These are phyloP conservation scores for Rhynchopsitta pachyrhyncha DNA, from an alignment of 2,113 vertebrate species.

Conservation along the genomic window DNA sequence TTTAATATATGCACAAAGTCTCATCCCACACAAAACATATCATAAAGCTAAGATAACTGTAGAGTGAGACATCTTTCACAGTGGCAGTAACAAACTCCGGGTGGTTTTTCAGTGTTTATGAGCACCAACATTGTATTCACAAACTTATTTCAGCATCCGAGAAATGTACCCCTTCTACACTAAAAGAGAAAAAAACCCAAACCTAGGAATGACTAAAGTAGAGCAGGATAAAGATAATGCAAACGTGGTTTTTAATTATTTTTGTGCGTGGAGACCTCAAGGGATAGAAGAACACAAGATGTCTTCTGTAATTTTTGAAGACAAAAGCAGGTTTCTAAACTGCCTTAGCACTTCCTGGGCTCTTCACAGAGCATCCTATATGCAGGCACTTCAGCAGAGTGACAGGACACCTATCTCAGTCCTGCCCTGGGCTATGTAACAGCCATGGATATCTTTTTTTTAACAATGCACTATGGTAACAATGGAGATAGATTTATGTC, in stretches of 20 bases:
- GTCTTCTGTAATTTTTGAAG: not conserved
- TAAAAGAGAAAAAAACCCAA: not conserved
- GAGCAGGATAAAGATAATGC: not conserved
- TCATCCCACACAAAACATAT: constrained; percentile 44
- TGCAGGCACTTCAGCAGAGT: not conserved
- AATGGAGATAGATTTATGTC: not conserved
- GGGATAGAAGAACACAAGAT: not conserved
- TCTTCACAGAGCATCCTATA: not conserved
- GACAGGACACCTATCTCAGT: not conserved
- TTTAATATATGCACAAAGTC: constrained; percentile 50
- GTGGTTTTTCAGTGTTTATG: constrained; percentile 20
- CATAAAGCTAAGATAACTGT: constrained; percentile 55
- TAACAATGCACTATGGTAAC: not conserved
- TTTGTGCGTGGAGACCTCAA: not conserved
- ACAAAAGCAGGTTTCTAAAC: not conserved
- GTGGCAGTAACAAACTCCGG: constrained; percentile 6
- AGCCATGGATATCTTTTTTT: not conserved
- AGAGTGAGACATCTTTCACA: constrained; percentile 43
- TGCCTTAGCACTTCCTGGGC: not conserved
- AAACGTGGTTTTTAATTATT: constrained; percentile 2
- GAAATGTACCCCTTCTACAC: not conserved
- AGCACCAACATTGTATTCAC: not conserved
- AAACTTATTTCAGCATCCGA: constrained; percentile 5
- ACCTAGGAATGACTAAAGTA: not conserved
- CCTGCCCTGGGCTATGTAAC: not conserved